Percentiles rank a stretch among this genome's conserved stretches.
Conservation (phyloP, 2,888 invertebrate species). For the Thalpophila matura region DNA sequence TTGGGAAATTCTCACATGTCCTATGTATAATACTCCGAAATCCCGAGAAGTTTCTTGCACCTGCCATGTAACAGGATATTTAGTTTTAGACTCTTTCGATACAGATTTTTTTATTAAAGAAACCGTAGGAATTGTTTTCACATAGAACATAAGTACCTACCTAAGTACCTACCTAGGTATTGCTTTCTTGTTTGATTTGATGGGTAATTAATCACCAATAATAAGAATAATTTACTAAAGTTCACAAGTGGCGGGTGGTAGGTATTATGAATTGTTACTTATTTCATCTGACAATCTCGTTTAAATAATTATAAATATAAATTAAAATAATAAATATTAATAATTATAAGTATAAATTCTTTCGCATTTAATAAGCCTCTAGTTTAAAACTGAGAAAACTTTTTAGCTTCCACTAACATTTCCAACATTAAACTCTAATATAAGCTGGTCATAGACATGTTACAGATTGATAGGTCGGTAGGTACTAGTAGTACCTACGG, state of each 20-base stretch:
- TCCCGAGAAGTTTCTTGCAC: conserved; percentile 66
- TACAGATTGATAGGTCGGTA: no score
- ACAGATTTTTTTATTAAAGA: conserved; percentile 13
- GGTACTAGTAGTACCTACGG: no score
- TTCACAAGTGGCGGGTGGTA: background rate
- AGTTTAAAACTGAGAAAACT: no score
- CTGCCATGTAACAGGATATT: conserved; percentile 65
- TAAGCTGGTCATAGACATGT: no score
- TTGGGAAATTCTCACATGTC: conserved; percentile 84
- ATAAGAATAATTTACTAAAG: background rate
- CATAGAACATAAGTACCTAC: background rate
- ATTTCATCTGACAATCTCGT: background rate
- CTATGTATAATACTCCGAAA: conserved; percentile 67
- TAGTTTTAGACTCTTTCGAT: conserved; percentile 20
- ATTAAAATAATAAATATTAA: no score
- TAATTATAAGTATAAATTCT: no score
- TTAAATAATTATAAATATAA: no score
- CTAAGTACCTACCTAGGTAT: background rate
- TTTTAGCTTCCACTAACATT: no score
- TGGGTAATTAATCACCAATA: background rate
- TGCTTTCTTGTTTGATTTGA: background rate
- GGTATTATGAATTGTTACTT: background rate
- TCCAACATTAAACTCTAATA: no score
- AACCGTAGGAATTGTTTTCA: conserved; percentile 6
- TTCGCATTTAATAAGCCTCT: no score